Evolutionary conservation across 2,797 vertebrate genomes (phyloP).

Genomic region (Pipistrellus nathusii): DNA sequence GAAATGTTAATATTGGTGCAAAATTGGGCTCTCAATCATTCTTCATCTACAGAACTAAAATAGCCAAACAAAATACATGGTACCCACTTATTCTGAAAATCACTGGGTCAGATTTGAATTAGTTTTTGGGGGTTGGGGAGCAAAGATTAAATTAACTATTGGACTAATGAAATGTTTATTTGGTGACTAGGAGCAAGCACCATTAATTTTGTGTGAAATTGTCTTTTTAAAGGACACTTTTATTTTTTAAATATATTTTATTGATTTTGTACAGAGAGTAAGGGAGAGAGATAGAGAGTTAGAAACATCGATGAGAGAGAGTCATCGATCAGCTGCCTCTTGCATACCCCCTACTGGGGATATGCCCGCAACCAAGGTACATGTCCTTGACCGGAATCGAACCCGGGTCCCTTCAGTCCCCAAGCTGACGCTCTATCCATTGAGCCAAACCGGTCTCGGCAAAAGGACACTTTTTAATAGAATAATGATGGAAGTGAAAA

Average conservation of each 20-base stretch:
- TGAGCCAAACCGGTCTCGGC: no score
- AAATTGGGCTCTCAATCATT: neutral
- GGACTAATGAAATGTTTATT: slow-evolving; percentile 32
- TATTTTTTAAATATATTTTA: slow-evolving; percentile 9
- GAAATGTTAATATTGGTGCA: neutral
- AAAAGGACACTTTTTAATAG: neutral
- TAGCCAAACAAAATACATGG: neutral
- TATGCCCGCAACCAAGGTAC: no score
- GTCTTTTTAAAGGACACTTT: neutral
- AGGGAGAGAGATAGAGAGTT: no score
- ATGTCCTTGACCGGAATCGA: no score
- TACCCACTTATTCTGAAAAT: slow-evolving; percentile 51
- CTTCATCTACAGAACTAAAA: neutral
- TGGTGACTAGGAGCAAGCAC: neutral
- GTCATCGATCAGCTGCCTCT: no score
- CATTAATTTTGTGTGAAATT: slow-evolving; percentile 28
- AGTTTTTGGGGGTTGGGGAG: neutral
- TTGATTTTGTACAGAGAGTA: no score
- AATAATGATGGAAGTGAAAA: slow-evolving; percentile 10
- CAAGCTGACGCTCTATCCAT: no score
- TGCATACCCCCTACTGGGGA: no score
- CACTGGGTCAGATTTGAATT: neutral
- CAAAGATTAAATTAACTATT: slow-evolving; percentile 19
- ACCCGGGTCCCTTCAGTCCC: no score
- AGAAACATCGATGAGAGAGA: no score